Base-by-base conservation (phyloP, 1,140 invertebrate genomes). In the Potamilus streckersoni region DNA sequence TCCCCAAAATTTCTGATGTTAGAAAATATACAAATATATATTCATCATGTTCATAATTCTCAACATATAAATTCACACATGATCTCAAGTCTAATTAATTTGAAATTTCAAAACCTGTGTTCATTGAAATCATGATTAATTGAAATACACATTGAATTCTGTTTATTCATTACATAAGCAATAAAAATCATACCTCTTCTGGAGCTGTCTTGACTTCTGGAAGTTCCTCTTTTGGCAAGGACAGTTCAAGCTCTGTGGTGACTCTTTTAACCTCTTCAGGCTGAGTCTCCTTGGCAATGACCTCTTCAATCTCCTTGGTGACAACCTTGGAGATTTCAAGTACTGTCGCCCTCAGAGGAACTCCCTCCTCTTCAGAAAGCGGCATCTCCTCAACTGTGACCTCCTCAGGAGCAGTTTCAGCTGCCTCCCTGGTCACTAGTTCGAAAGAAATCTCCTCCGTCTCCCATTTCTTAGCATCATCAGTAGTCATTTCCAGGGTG, bases 401-500 rank as follows among this genome's bases (percentile, higher is more conserved):
- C 79, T 86, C 83, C 63, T 78, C 74, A 62, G 84, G 79, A 83
- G 82, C 77, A 77, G 78, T 73, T 66, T 84, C 78, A 14, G 79
- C 78, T 60, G 76, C 80, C 79, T 82, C 83, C 66, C 66, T 65
- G 38, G 80, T 79, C 71, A 84, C 81, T 76, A 84, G 68, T 79
- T 85, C 81, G 74, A 79, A 82, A 80, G 83, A 83, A 84, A 84
- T 83, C 81, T 83, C 84, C 82, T 87, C 85, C 82, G 79, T 87
- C 80, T 85, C 84, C 69, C 77, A 74, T 70, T 76, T 76, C 55
- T 70, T 63, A 23, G 71, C 59, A 23, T 84, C 79, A 74, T 79
- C 84, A 73, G 73, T 78, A 71, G 75, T 80, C 70, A 82, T 84
- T 69, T 86, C 85, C 65, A 83, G 68, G 56, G 79, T 67, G 71